Base-by-base conservation (phyloP, 2,797 vertebrate species). In the Liparis tanakae region DNA sequence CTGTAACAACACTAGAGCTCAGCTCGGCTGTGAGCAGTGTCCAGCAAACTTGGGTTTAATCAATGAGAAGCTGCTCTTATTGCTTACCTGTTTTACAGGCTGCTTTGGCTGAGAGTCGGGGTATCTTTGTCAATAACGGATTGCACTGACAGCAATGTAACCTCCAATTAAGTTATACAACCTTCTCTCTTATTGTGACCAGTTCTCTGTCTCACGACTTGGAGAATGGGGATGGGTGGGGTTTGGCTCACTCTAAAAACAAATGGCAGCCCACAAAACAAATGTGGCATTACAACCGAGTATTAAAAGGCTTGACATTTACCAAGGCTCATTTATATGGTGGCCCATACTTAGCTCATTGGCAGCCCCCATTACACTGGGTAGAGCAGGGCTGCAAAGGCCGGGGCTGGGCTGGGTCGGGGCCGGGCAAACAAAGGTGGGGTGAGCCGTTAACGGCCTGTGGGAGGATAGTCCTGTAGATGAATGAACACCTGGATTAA, bases 401-500 rank as follows among this genome's bases (percentile, higher is more conserved):
- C 70, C 55, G 12, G 51, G 54, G 67, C 54, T 22, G 67, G 67
- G 78, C 53, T 30, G 58, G 54, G 37, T 20, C 66, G 30, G 56
- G 73, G 74, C 71, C 66, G 72, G 73, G 84, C 63, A 88, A 88
- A 85, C 72, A 73, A 17, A 81, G 76, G 76, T 17, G 74, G 82
- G 87, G 78, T 87, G 76, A 87, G 72, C 59, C 60, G 68, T 84
- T 87, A 85, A 84, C 57, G 72, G 87, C 81, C 64, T 79, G 82
- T 87, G 88, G 88, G 87, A 88, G 87, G 80, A 89, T 87, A 54
- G 68, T 85, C 83, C 84, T 81, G 83, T 88, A 92, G 91, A 88
- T 92, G 91, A 91, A 92, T 91, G 89, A 91, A 92, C 91, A 93
- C 87, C 87, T 93, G 90, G 89, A 92, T 92, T 91, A 93, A 91